Conservation (phyloP, 2,797 vertebrate genomes). For the Cossypha dichroa region DNA sequence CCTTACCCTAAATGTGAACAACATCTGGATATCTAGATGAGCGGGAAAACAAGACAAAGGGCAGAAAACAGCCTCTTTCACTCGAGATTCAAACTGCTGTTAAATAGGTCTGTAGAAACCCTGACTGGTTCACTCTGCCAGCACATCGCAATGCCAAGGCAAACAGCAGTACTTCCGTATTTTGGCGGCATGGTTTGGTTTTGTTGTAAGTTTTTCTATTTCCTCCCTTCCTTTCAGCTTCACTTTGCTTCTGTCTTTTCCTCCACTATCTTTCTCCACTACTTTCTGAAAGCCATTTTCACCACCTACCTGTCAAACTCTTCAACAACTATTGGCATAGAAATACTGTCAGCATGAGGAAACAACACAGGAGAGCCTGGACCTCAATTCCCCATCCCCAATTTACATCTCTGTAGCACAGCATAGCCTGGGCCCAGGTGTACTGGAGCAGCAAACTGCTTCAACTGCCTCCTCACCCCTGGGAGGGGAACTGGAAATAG, state of each 20-base stretch:
- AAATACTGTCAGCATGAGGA: background rate
- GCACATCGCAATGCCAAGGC: background rate
- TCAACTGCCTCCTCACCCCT: background rate
- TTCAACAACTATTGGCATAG: background rate
- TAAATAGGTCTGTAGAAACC: background rate
- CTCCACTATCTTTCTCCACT: background rate
- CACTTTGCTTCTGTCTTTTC: background rate
- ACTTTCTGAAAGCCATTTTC: background rate
- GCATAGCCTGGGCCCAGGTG: background rate
- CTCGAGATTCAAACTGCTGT: background rate
- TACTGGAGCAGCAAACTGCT: background rate
- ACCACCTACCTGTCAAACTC: background rate
- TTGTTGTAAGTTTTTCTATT: background rate
- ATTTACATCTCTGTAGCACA: background rate
- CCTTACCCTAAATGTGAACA: background rate
- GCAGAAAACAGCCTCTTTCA: background rate
- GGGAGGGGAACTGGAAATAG: background rate
- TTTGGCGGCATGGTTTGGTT: background rate
- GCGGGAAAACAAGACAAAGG: background rate
- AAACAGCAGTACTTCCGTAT: background rate
- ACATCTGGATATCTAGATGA: background rate
- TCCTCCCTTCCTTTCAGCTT: background rate
- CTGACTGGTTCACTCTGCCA: background rate
- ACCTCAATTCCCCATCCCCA: background rate
- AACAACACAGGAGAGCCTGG: background rate